These are phyloP conservation scores for Dromius quadrimaculatus DNA, from an alignment of 2,888 invertebrate species.

Conservation along the genomic window DNA sequence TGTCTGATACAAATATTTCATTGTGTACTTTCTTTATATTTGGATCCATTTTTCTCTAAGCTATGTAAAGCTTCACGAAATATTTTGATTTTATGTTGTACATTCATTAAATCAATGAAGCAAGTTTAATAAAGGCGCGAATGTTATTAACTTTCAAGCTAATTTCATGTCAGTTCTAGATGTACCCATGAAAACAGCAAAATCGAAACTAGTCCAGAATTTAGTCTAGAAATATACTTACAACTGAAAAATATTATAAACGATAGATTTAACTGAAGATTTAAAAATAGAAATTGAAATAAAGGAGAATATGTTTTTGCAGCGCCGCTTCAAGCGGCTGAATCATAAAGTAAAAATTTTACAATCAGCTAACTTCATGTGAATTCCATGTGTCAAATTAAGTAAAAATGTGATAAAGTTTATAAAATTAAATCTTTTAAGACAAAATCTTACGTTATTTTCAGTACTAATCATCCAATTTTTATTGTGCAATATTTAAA, in stretches of 20 bases:
- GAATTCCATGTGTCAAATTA: conserved; percentile 35
- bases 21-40: conserved; percentile 32
- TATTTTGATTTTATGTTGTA: not conserved
- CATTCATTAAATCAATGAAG: not conserved
- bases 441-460: conserved; percentile 4
- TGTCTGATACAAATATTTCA: conserved; percentile 37
- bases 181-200: conserved; percentile 1
- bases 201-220: not conserved
- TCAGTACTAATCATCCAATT: not conserved
- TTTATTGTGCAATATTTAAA: conserved; percentile 1
- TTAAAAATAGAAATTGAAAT: no score
- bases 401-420: conserved; percentile 39
- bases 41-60: conserved; percentile 18
- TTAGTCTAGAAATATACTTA: not conserved
- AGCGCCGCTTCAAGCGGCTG: not conserved
- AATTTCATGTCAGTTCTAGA: not conserved
- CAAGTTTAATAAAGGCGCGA: not conserved
- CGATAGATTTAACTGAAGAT: not conserved
- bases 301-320: not conserved
- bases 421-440: conserved; percentile 4
- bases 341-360: no score
- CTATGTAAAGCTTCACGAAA: not conserved
- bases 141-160: not conserved
- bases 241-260: not conserved
- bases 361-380: not conserved